Evolutionary conservation across 2,113 vertebrate species (phyloP).

Genomic region (Chrysemys picta): DNA sequence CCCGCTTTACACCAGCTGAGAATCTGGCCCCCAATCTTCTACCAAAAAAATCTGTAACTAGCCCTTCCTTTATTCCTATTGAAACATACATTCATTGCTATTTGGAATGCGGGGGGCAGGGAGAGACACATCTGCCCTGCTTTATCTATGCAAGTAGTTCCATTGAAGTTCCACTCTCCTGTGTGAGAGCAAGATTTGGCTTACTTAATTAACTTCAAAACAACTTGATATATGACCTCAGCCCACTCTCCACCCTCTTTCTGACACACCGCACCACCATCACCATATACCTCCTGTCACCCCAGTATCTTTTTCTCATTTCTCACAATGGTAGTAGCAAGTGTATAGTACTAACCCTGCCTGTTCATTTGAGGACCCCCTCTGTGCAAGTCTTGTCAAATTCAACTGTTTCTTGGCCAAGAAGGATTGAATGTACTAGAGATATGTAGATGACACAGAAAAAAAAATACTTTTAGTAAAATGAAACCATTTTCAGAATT

Average conservation of each 20-base stretch:
- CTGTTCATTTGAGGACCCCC: not conserved
- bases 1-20: not conserved
- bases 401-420: not conserved
- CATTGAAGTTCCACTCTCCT: not conserved
- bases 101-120: not conserved
- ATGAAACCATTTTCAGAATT: not conserved
- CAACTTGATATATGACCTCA: not conserved
- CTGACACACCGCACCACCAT: not conserved
- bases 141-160: not conserved
- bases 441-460: not conserved
- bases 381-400: not conserved
- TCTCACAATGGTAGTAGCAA: accelerated
- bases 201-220: not conserved
- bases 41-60: not conserved
- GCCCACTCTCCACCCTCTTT: not conserved
- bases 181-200: not conserved
- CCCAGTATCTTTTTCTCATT: not conserved
- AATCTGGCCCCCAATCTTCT: not conserved
- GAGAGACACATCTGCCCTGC: not conserved
- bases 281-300: not conserved
- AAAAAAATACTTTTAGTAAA: not conserved
- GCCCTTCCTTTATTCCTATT: not conserved
- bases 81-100: accelerated
- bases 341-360: accelerated
- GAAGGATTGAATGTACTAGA: not conserved